Conservation (phyloP, 2,113 vertebrate species). For the Addax nasomaculatus region DNA sequence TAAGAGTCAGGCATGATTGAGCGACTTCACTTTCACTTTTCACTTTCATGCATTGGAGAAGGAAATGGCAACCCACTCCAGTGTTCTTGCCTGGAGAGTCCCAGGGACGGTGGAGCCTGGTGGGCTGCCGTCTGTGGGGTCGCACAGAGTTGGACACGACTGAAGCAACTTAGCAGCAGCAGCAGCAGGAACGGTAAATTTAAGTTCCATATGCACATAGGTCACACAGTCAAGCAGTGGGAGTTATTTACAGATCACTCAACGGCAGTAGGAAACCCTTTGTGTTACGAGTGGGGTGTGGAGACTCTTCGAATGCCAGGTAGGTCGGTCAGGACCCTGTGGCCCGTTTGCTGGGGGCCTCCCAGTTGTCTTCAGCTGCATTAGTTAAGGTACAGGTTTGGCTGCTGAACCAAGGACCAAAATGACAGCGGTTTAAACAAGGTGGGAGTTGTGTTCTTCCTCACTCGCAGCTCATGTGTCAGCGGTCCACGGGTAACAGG, state of each 20-base stretch:
- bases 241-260: neutral
- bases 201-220: neutral
- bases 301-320: neutral
- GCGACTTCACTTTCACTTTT: no score
- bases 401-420: neutral
- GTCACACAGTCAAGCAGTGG: neutral
- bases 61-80: no score
- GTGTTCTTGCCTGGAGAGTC: no score
- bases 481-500: accelerated
- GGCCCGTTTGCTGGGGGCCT: neutral
- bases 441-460: neutral
- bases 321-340: neutral
- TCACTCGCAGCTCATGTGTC: neutral
- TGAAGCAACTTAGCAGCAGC: no score
- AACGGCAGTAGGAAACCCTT: neutral
- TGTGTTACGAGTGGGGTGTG: no score
- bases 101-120: no score
- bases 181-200: neutral
- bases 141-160: accelerated
- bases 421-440: neutral
- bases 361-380: neutral
- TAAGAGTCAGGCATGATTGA: no score
- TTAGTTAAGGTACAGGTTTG: neutral
- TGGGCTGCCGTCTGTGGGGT: no score
- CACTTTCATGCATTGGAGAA: no score